Conservation (phyloP, 1,140 invertebrate species). For the Drosophila paulistorum region DNA sequence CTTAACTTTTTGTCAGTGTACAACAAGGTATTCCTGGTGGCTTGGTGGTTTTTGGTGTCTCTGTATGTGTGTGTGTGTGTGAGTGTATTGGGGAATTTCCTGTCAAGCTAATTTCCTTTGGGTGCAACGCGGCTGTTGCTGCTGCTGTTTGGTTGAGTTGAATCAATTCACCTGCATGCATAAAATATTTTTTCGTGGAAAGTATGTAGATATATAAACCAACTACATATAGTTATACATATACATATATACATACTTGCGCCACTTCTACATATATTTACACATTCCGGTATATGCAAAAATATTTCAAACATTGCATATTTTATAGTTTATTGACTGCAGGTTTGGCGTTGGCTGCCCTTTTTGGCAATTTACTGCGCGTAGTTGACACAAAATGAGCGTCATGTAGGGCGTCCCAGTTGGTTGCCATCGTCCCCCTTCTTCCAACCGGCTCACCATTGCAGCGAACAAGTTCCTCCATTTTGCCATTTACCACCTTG, state of each 20-base stretch:
- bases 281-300: constrained; percentile 33
- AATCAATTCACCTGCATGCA: constrained; percentile 80
- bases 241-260: background rate
- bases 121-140: constrained; percentile 50
- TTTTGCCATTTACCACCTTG: constrained; percentile 73
- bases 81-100: constrained; percentile 73
- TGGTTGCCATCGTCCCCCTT: constrained; percentile 13
- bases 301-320: constrained; percentile 79
- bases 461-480: constrained; percentile 33
- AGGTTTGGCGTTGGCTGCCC: constrained; percentile 34
- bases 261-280: constrained; percentile 4
- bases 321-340: constrained; percentile 80
- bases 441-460: background rate
- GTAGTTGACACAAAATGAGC: constrained; percentile 72
- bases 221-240: constrained; percentile 20
- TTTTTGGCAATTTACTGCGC: constrained; percentile 62
- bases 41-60: constrained; percentile 40
- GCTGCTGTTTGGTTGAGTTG: constrained; percentile 52
- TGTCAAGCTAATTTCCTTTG: constrained; percentile 80
- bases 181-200: constrained; percentile 71
- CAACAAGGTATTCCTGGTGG: constrained; percentile 23
- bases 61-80: constrained; percentile 18
- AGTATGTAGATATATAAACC: constrained; percentile 24
- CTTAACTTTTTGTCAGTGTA: background rate
- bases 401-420: constrained; percentile 56